Percentiles rank a stretch among this genome's conserved stretches.
Conservation (phyloP, 2,888 invertebrate species). For the Eugnorisma glareosa region DNA sequence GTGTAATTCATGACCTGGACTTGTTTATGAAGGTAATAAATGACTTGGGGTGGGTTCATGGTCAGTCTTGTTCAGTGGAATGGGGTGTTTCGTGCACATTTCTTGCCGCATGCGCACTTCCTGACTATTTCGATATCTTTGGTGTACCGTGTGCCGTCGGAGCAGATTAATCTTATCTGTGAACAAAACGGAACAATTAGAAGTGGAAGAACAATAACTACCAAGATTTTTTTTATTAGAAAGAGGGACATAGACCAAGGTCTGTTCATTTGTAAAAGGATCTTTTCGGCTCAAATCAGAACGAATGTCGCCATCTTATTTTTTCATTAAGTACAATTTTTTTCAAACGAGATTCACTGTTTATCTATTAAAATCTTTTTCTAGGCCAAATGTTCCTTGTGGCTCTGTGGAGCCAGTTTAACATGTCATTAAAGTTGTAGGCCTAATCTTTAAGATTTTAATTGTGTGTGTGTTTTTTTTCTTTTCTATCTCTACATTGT, state of each 20-base stretch:
- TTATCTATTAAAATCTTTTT: neutral
- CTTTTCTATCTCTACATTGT: too few species aligned
- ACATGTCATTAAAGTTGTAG: too few species aligned
- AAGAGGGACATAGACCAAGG: neutral
- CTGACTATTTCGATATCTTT: conserved; percentile 99
- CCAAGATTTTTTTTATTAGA: neutral
- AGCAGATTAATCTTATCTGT: conserved; percentile 97
- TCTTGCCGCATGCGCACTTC: conserved; percentile 98
- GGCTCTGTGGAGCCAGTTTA: neutral
- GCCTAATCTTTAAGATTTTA: too few species aligned
- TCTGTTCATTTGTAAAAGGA: too few species aligned
- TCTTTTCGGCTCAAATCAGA: neutral
- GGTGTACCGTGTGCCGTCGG: conserved; percentile 97
- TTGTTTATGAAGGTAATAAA: conserved; percentile 10
- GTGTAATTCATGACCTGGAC: neutral
- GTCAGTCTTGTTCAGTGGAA: conserved; percentile 78
- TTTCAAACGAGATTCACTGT: neutral
- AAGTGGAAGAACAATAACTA: neutral
- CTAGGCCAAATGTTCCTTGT: neutral
- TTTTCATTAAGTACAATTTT: neutral
- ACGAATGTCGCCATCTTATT: neutral
- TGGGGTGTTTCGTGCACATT: conserved; percentile 90
- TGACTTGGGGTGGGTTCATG: conserved; percentile 40
- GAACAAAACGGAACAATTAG: conserved; percentile 12
- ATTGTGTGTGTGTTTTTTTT: too few species aligned